These are phyloP conservation scores for Meriones unguiculatus DNA, from an alignment of 2,113 vertebrate species.

Conservation along the genomic window DNA sequence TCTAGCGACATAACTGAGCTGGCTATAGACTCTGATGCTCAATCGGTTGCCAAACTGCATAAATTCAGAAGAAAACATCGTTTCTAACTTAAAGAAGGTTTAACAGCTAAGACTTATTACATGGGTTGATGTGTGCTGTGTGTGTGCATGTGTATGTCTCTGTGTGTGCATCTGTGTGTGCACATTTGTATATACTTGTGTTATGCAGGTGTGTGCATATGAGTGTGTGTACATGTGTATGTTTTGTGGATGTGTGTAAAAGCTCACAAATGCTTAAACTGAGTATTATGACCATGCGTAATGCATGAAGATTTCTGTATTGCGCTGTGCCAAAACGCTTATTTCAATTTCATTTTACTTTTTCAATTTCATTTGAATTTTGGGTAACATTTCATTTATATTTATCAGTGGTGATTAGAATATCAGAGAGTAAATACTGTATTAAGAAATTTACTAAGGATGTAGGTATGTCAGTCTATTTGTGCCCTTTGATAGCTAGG, in stretches of 20 bases:
- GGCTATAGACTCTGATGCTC: not conserved
- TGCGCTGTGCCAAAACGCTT: not conserved
- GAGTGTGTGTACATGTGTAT: not conserved
- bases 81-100: not conserved
- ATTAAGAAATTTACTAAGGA: not conserved
- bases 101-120: not conserved
- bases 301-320: not conserved
- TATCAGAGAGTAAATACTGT: not conserved
- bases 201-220: not conserved
- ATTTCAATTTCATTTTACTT: conserved; percentile 46
- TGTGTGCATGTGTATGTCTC: not conserved
- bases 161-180: not conserved
- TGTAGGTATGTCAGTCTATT: conserved; percentile 14
- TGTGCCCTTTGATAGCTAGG: not conserved
- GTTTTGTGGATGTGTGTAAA: not conserved
- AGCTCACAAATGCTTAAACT: not conserved
- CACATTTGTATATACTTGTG: not conserved
- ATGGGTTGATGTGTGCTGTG: rapidly evolving
- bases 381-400: not conserved
- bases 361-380: not conserved
- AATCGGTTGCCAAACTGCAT: not conserved
- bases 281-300: not conserved
- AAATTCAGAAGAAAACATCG: not conserved
- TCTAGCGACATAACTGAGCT: not conserved
- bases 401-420: not conserved